Conservation (phyloP, 2,113 vertebrate genomes). For the Silurus meridionalis region DNA sequence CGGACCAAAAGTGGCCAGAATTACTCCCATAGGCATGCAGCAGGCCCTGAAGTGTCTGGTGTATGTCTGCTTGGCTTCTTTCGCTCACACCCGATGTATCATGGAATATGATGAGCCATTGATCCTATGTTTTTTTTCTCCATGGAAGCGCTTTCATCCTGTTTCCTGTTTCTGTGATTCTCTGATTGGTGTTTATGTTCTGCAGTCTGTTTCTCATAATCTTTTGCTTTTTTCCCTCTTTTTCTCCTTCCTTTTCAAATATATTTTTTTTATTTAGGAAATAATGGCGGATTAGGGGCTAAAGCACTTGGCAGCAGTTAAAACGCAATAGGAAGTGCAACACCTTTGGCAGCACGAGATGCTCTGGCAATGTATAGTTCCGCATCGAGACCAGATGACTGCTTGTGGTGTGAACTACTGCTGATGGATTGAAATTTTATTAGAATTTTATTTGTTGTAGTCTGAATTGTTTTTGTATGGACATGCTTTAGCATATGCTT, state of each 20-base stretch:
- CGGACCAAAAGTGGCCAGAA: conserved; percentile 39
- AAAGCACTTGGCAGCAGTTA: conserved; percentile 62
- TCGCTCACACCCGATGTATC: conserved; percentile 41
- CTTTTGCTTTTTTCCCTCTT: conserved; percentile 53
- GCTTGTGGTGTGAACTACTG: conserved; percentile 16
- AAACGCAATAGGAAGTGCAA: conserved; percentile 56
- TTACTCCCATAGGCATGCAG: conserved; percentile 30
- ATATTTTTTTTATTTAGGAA: conserved; percentile 58
- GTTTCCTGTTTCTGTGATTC: conserved; percentile 71
- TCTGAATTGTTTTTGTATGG: conserved; percentile 10
- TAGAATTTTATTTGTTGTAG: neutral
- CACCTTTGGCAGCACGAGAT: conserved; percentile 57
- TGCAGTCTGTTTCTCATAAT: conserved; percentile 71
- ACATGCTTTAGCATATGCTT: neutral
- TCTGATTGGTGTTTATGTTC: conserved; percentile 76
- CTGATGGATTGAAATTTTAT: conserved; percentile 12
- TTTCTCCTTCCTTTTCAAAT: conserved; percentile 56
- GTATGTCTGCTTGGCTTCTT: conserved; percentile 37
- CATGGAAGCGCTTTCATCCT: conserved; percentile 66
- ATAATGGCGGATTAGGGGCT: conserved; percentile 54
- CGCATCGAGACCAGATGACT: conserved; percentile 39
- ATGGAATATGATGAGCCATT: conserved; percentile 66
- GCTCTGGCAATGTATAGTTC: conserved; percentile 40
- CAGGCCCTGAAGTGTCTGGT: conserved; percentile 45
- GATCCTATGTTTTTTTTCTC: conserved; percentile 61